Conservation (phyloP, 2,888 invertebrate species). For the Parascotia fuliginaria region DNA sequence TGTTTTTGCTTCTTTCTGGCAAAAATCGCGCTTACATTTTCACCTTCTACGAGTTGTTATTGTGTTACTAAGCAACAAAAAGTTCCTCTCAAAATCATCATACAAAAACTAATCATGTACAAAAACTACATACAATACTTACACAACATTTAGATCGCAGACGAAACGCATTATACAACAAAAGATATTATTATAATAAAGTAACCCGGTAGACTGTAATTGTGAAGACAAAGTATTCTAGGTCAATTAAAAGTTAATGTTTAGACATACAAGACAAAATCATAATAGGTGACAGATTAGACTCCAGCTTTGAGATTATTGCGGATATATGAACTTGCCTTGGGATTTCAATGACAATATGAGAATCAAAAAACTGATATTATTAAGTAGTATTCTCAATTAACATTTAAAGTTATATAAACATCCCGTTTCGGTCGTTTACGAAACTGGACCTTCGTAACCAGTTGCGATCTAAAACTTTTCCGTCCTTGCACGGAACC, state of each 20-base stretch:
- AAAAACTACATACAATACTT: neutral
- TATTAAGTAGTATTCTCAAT: no score
- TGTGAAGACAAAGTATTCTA: slow-evolving; percentile 12
- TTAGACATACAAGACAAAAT: slow-evolving; percentile 38
- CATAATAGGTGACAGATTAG: slow-evolving; percentile 49
- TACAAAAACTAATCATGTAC: neutral
- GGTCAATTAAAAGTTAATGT: slow-evolving; percentile 37
- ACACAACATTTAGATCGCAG: slow-evolving; percentile 9
- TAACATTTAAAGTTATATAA: no score
- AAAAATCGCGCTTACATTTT: no score
- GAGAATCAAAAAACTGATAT: no score
- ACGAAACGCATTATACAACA: slow-evolving; percentile 32
- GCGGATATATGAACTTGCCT: slow-evolving; percentile 27
- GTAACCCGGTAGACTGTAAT: slow-evolving; percentile 18
- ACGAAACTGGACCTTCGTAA: no score
- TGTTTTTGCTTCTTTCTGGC: no score
- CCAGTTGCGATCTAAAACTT: no score
- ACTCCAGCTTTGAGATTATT: slow-evolving; percentile 12
- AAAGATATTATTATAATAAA: slow-evolving; percentile 7
- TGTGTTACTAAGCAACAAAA: no score
- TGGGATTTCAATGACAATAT: neutral
- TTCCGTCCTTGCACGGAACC: no score
- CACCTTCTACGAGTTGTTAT: no score
- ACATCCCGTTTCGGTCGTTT: no score
- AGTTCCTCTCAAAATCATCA: no score